Percentiles rank a stretch among this genome's conserved stretches.
phyloP scores from a whole-genome alignment of 2,888 invertebrate genomes.

The Cordylochernes scorpioides region DNA sequence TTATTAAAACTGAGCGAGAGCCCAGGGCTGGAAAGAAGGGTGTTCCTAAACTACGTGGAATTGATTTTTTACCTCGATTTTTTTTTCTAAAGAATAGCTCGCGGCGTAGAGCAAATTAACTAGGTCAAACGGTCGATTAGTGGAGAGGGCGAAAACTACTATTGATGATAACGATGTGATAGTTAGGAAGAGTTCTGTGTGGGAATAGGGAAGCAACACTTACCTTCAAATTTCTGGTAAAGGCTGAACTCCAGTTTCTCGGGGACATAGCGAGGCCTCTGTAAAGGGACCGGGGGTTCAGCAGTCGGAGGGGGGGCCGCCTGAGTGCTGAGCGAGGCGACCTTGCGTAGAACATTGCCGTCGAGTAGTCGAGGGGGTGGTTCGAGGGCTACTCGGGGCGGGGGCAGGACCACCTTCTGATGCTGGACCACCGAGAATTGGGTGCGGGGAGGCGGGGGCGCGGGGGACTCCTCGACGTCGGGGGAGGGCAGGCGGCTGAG shows the following conservation, averaged over 20 bases:
- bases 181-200: no score
- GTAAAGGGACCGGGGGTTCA: conserved; percentile 37
- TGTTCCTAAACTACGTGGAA: no score
- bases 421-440: conserved; percentile 9
- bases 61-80: no score
- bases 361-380: conserved; percentile 9
- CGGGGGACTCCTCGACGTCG: conserved; percentile 7
- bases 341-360: conserved; percentile 45
- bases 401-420: conserved; percentile 11
- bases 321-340: conserved; percentile 51
- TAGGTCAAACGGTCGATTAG: no score
- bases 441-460: conserved; percentile 8
- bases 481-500: conserved; percentile 11
- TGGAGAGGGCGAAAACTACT: no score
- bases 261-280: conserved; percentile 47
- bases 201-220: conserved; percentile 18
- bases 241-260: conserved; percentile 60
- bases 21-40: no score
- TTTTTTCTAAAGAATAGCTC: no score
- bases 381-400: conserved; percentile 6
- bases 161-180: no score
- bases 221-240: conserved; percentile 79
- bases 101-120: no score
- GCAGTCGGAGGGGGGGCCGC: conserved; percentile 35
- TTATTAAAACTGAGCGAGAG: no score